Evolutionary conservation across 1,140 invertebrate genomes (phyloP), one percentile per base, ranked within the genome.

Genomic region (Trichoplusia ni): DNA sequence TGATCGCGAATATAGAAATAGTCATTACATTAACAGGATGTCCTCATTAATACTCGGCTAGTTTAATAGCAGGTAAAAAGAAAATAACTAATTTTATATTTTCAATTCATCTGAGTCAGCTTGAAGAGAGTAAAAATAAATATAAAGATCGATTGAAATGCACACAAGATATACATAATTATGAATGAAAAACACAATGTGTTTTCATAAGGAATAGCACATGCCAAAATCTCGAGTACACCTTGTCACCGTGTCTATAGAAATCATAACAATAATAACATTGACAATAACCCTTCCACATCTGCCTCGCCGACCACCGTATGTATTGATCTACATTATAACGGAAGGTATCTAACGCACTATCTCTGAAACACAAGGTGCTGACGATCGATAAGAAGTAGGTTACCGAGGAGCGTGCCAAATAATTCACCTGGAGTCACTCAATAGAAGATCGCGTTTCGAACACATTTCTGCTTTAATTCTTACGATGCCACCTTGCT

Each of bases 371-470:
- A 63, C 67, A 69, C 75, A 82, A 83, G 79, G 71, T 77, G 71
- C 31, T 47, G 44, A 37, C 46, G 61, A 64, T 68, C 59, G 54
- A 62, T 64, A 71, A 69, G 38, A 75, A 77, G 72, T 58, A 71
- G 67, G 65, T 71, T 75, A 72, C 71, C 56, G 66, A 71, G 79
- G 78, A 86, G 74, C 86, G 86, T 90, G 86, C 85, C 85, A 84
- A 83, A 58, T 65, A 64, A 67, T 71, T 74, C 82, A 87, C 75
- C 79, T 84, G 56, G 56, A 47, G 42, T 44, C 9, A 31, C 16
- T 58, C 37, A 63, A 72, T 75, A 64, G 61, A 64, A 76, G 71
- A 77, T 81, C 75, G 62, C 63, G 44, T 77, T 78, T 67, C 71
- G 61, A 71, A 75, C 74, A 76, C 66, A 75, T 78, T 80, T 76